Percentiles rank a stretch among this genome's conserved stretches.
Evolutionary conservation across 2,113 vertebrate species (phyloP).

Genomic region (Forbesichthys agassizii): DNA sequence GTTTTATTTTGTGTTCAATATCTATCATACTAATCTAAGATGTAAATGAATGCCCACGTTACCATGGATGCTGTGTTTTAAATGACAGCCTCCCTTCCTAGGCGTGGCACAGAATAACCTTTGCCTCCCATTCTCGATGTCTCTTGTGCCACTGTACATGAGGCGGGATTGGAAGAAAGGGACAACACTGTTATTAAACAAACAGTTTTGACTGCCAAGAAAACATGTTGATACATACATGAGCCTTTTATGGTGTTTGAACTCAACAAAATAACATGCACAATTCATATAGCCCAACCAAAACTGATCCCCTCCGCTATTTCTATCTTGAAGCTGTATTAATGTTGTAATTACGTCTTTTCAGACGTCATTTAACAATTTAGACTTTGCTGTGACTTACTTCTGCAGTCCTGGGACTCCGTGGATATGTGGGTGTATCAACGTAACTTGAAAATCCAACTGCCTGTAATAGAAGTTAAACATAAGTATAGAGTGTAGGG

Average conservation of each 20-base stretch:
- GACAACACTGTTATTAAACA: constrained; percentile 42
- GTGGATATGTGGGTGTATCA: no score
- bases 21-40: background rate
- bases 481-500: no score
- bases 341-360: no score
- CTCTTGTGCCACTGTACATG: constrained; percentile 47
- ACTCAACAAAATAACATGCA: background rate
- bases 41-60: constrained; percentile 61
- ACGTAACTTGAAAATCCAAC: no score
- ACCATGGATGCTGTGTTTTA: constrained; percentile 69
- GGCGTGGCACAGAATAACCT: constrained; percentile 68
- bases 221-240: no score
- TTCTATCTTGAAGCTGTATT: no score
- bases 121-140: constrained; percentile 27
- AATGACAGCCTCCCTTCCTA: constrained; percentile 74
- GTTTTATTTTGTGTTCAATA: background rate
- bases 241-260: no score
- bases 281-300: constrained; percentile 1
- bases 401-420: no score
- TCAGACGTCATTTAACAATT: no score
- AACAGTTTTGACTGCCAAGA: background rate
- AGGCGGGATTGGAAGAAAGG: constrained; percentile 36
- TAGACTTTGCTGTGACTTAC: no score
- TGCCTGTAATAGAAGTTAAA: no score
- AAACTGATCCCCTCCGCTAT: no score